Evolutionary conservation across 1,140 invertebrate genomes (phyloP).

Genomic region (Melanaphis sacchari): DNA sequence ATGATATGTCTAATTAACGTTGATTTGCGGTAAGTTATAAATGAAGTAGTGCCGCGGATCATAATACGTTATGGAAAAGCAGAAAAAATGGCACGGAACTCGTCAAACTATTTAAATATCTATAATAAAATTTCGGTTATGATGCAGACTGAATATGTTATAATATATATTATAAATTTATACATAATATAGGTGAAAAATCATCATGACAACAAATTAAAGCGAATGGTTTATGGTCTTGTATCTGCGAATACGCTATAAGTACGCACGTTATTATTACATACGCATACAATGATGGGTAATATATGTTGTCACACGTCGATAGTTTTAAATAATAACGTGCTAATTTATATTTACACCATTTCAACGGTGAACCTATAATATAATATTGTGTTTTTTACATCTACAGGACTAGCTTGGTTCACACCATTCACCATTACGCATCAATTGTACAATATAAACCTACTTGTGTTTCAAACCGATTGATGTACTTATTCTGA

Average conservation of each 20-base stretch:
- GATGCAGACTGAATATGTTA: too few relatives aligned
- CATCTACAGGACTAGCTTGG: too few relatives aligned
- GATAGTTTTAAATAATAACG: background rate
- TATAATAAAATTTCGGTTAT: background rate
- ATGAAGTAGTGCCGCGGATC: background rate
- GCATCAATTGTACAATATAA: background rate
- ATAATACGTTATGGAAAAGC: background rate
- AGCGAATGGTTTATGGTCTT: background rate
- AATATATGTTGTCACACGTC: background rate
- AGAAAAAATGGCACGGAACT: background rate
- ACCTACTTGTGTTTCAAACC: background rate
- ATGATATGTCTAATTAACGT: background rate
- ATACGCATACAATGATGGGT: background rate
- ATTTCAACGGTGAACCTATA: background rate
- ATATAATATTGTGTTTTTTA: background rate
- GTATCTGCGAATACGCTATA: background rate
- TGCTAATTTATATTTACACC: background rate
- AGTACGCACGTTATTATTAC: background rate
- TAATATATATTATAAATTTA: background rate
- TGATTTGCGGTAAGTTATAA: background rate
- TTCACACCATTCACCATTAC: background rate
- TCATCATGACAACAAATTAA: background rate
- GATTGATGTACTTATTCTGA: background rate
- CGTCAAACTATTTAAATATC: background rate
- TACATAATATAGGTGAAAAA: background rate